Evolutionary conservation across 1,140 invertebrate genomes (phyloP).

Genomic region (Caligus rogercresseyi): DNA sequence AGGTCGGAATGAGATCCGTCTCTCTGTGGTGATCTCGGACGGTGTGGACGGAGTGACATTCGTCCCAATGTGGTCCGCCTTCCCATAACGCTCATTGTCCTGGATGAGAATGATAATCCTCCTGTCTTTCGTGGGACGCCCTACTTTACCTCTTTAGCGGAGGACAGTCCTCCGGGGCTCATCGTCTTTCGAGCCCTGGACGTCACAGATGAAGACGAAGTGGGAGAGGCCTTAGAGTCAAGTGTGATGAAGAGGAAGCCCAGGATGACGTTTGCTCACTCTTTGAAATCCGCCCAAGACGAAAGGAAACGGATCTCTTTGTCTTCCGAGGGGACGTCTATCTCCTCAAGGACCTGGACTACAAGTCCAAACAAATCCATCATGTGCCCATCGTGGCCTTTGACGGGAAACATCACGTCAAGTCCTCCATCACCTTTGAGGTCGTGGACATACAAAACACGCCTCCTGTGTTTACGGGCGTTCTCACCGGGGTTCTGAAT

Average conservation of each 20-base stretch:
- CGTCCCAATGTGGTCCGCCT: constrained; percentile 47
- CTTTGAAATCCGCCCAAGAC: constrained; percentile 42
- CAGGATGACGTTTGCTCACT: constrained; percentile 45
- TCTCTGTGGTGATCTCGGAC: constrained; percentile 56
- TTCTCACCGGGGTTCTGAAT: constrained; percentile 53
- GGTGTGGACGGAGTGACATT: constrained; percentile 46
- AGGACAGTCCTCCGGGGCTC: constrained; percentile 51
- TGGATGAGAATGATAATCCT: constrained; percentile 73
- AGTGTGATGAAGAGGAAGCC: constrained; percentile 36
- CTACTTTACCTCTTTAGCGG: constrained; percentile 55
- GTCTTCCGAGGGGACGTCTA: constrained; percentile 44
- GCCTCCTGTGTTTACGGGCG: constrained; percentile 59
- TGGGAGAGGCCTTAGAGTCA: constrained; percentile 55
- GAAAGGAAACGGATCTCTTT: constrained; percentile 39
- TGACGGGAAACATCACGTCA: constrained; percentile 56
- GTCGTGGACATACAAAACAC: constrained; percentile 43
- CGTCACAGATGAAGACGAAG: constrained; percentile 54
- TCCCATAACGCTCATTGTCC: constrained; percentile 57
- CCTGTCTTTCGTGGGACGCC: constrained; percentile 42
- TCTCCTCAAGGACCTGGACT: constrained; percentile 42
- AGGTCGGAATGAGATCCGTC: constrained; percentile 28
- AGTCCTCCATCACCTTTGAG: constrained; percentile 50
- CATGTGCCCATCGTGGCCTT: constrained; percentile 27
- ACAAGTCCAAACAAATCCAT: constrained; percentile 20
- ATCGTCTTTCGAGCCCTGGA: constrained; percentile 51